phyloP scores from a whole-genome alignment of 2,888 invertebrate genomes.

The Stegana nigrithorax region DNA sequence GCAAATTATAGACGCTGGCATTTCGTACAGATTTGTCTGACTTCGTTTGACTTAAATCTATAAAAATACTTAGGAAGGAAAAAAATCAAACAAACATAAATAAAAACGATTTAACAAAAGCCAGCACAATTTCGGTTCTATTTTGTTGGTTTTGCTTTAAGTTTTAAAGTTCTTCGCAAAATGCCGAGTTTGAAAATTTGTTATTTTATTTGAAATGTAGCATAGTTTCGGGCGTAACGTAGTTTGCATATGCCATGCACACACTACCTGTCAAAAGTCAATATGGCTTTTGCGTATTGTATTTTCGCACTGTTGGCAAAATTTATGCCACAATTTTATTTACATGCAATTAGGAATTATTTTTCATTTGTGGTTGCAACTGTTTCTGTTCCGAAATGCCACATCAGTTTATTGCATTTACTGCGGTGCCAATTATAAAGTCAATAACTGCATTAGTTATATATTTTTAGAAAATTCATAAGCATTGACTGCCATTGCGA shows the following conservation, averaged over 20 bases:
- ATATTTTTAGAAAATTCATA: too few species aligned
- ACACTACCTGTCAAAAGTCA: neutral
- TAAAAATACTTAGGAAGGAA: neutral
- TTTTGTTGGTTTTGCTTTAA: neutral
- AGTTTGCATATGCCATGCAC: neutral
- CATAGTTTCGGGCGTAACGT: neutral
- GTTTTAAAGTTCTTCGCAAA: neutral
- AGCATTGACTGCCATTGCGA: too few species aligned
- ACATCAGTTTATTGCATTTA: neutral
- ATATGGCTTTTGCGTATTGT: too few species aligned
- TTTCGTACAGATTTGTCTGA: conserved; percentile 50
- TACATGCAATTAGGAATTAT: neutral
- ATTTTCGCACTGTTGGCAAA: too few species aligned
- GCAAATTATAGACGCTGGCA: conserved; percentile 56
- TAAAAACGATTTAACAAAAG: conserved; percentile 2
- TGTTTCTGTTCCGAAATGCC: neutral
- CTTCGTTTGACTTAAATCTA: conserved; percentile 39
- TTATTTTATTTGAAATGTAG: too few species aligned
- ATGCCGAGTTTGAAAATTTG: too few species aligned
- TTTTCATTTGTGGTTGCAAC: neutral
- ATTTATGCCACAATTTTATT: neutral
- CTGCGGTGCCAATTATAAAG: too few species aligned
- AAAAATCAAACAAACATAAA: neutral
- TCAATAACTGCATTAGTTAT: too few species aligned
- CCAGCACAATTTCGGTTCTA: neutral